Percentiles rank a stretch among this genome's conserved stretches.
These are phyloP conservation scores for Tenthredo scrophulariae DNA, from an alignment of 2,888 invertebrate species.

Conservation along the genomic window DNA sequence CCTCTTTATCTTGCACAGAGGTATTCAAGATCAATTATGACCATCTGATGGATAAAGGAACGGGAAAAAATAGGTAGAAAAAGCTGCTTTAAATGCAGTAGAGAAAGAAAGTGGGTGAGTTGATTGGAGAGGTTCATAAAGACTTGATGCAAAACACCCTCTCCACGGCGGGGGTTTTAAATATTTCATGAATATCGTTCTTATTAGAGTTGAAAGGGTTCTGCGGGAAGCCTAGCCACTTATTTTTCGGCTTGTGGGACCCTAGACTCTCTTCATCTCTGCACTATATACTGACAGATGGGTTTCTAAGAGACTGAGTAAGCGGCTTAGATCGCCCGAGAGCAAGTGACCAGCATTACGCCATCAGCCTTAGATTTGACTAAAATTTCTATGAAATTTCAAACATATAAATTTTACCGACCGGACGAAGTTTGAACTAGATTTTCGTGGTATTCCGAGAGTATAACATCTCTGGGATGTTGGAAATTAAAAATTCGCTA, in stretches of 20 bases:
- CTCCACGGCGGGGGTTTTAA: not conserved
- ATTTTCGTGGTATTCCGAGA: too few species aligned
- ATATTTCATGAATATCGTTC: constrained; percentile 4
- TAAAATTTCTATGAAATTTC: not conserved
- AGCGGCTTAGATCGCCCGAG: not conserved
- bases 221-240: not conserved
- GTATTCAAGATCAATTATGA: not conserved
- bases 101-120: not conserved
- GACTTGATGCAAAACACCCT: not conserved
- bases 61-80: not conserved
- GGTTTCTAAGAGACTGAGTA: not conserved
- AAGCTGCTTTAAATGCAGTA: not conserved
- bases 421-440: too few species aligned
- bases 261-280: not conserved
- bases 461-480: too few species aligned
- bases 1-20: not conserved
- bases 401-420: not conserved
- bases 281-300: not conserved
- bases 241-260: not conserved
- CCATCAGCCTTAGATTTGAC: not conserved
- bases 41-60: not conserved
- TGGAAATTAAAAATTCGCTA: too few species aligned
- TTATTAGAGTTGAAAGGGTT: constrained; percentile 8
- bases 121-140: not conserved
- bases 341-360: not conserved